Conservation (phyloP, 2,113 vertebrate species). For the Naja naja region DNA sequence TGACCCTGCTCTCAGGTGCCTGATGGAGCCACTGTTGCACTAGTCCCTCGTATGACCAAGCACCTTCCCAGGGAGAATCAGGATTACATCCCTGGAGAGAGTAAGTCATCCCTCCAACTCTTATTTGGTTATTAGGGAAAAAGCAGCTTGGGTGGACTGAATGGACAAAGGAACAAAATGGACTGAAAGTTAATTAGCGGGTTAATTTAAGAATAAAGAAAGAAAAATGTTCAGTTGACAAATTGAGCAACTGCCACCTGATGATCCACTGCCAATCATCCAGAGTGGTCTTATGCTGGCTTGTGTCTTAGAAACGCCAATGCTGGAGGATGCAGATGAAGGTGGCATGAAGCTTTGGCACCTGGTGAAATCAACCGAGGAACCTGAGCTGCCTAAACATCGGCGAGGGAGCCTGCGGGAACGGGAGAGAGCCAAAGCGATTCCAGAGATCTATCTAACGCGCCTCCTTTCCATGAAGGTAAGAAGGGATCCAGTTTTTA, state of each 20-base stretch:
- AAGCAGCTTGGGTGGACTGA: not conserved
- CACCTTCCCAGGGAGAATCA: slow-evolving; percentile 93
- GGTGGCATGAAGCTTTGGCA: slow-evolving; percentile 95
- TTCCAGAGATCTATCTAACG: slow-evolving; percentile 96
- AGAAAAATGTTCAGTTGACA: not conserved
- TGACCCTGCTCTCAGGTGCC: slow-evolving; percentile 79
- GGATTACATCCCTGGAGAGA: slow-evolving; percentile 93
- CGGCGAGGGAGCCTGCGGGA: slow-evolving; percentile 91
- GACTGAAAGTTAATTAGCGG: not conserved
- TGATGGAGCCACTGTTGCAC: slow-evolving; percentile 92
- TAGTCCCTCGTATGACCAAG: slow-evolving; percentile 92
- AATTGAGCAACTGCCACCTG: not conserved
- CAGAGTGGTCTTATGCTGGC: not conserved
- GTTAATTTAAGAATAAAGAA: not conserved
- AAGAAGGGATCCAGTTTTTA: slow-evolving; percentile 11
- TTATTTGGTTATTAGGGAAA: not conserved
- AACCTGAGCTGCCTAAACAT: slow-evolving; percentile 92
- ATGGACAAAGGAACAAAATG: not conserved
- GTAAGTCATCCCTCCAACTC: slow-evolving; percentile 73
- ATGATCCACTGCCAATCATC: not conserved
- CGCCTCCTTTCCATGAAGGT: slow-evolving; percentile 99
- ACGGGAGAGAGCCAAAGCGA: slow-evolving; percentile 92
- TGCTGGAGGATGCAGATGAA: slow-evolving; percentile 98
- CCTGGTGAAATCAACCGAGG: slow-evolving; percentile 94
- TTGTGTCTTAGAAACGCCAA: slow-evolving; percentile 84